Conservation (phyloP, 2,888 invertebrate species). For the Petrophora chlorosata region DNA sequence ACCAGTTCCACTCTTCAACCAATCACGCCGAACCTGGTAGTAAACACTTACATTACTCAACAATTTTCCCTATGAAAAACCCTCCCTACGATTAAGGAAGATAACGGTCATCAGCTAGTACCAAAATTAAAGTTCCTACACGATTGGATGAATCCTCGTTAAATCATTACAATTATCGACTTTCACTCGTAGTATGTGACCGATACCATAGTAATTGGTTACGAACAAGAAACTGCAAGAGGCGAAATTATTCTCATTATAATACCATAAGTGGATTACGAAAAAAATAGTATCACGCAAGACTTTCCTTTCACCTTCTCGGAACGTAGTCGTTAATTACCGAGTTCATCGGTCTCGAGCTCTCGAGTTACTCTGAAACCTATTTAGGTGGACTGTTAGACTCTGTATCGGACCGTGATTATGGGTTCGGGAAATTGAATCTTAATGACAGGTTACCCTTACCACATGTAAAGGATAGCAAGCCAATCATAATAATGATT, state of each 20-base stretch:
- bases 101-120: constrained; percentile 22
- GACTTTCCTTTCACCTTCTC: constrained; percentile 64
- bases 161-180: constrained; percentile 58
- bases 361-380: constrained; percentile 53
- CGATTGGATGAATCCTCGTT: constrained; percentile 30
- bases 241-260: constrained; percentile 69
- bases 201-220: constrained; percentile 68
- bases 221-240: constrained; percentile 54
- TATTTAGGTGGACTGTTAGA: constrained; percentile 37
- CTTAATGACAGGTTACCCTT: constrained; percentile 13
- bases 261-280: constrained; percentile 58
- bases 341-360: constrained; percentile 61
- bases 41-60: constrained; percentile 55
- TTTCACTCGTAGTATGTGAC: constrained; percentile 67
- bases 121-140: constrained; percentile 34
- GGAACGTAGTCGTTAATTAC: constrained; percentile 65
- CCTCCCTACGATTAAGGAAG: constrained; percentile 23
- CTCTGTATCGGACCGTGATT: constrained; percentile 13
- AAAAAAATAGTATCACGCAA: constrained; percentile 61
- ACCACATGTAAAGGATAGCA: constrained; percentile 7
- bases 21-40: constrained; percentile 73
- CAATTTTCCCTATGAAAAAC: constrained; percentile 48
- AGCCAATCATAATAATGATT: constrained; percentile 20
- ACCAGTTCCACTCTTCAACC: constrained; percentile 74
- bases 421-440: constrained; percentile 15